These are phyloP conservation scores for Gasterosteus nipponicus DNA, from an alignment of 2,113 vertebrate species.

Conservation along the genomic window DNA sequence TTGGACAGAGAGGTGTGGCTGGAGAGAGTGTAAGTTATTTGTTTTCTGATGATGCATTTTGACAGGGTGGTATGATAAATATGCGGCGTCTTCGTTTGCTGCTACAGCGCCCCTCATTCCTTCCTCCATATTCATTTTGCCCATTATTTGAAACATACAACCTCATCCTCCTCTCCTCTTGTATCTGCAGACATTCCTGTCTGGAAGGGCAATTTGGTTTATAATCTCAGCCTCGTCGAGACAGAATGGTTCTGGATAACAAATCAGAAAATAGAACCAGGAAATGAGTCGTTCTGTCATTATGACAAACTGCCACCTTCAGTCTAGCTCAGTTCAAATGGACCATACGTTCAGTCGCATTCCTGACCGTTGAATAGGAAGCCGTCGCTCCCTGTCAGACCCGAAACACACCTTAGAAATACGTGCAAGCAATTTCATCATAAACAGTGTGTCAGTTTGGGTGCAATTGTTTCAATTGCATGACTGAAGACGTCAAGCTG, in stretches of 20 bases:
- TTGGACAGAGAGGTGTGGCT: slow-evolving; percentile 93
- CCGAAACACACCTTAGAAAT: slow-evolving; percentile 22
- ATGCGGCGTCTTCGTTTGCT: neutral
- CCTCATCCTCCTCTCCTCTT: slow-evolving; percentile 8
- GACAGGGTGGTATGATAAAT: slow-evolving; percentile 6
- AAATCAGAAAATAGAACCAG: slow-evolving; percentile 49
- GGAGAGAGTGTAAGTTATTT: slow-evolving; percentile 92
- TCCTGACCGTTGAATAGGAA: slow-evolving; percentile 23
- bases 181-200: slow-evolving; percentile 38
- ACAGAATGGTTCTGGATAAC: slow-evolving; percentile 43
- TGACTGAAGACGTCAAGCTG: slow-evolving; percentile 17
- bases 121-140: slow-evolving; percentile 21
- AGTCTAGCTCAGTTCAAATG: slow-evolving; percentile 45
- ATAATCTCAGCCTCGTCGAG: slow-evolving; percentile 31
- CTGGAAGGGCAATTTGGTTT: slow-evolving; percentile 41
- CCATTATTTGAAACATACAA: slow-evolving; percentile 37
- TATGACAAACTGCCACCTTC: slow-evolving; percentile 40
- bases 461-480: slow-evolving; percentile 14
- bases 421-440: slow-evolving; percentile 52
- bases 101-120: neutral
- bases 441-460: neutral
- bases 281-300: slow-evolving; percentile 45
- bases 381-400: slow-evolving; percentile 21
- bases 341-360: neutral
- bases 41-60: neutral